A percentile compares a stretch with the other conserved stretches of the same genome.
These are phyloP conservation scores for Itoplectis maculator DNA, from an alignment of 2,888 invertebrate species.

Conservation along the genomic window DNA sequence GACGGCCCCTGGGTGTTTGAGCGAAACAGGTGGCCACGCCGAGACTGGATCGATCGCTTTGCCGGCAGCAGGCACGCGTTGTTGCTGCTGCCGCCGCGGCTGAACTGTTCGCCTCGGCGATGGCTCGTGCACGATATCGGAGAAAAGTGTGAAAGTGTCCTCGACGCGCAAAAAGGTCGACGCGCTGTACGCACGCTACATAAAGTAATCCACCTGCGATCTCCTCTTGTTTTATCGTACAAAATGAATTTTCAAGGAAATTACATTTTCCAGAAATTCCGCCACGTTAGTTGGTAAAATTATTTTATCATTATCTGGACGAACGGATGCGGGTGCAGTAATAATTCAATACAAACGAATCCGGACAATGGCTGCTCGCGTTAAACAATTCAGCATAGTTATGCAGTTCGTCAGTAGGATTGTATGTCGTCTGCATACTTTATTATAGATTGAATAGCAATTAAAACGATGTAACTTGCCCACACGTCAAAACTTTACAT, in stretches of 20 bases:
- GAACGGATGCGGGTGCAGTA: background rate
- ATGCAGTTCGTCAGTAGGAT: no score
- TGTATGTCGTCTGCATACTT: no score
- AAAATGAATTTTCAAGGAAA: background rate
- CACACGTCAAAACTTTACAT: no score
- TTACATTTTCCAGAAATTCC: background rate
- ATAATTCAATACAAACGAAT: background rate
- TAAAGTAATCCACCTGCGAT: conserved; percentile 4
- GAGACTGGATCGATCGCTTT: conserved; percentile 27
- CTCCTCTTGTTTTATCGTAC: background rate
- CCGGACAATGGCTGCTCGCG: background rate
- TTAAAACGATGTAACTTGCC: no score
- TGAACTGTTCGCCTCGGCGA: conserved; percentile 1
- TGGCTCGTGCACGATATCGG: conserved; percentile 28
- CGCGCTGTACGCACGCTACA: conserved; percentile 20
- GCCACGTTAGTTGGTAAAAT: background rate
- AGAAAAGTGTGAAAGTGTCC: conserved; percentile 8
- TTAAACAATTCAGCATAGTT: background rate
- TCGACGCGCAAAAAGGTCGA: conserved; percentile 26
- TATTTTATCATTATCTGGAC: background rate
- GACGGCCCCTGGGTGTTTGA: conserved; percentile 4
- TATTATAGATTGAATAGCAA: no score
- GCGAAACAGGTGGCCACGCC: conserved; percentile 40
- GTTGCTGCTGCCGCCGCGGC: background rate
- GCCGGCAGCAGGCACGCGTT: conserved; percentile 1